Evolutionary conservation across 2,113 vertebrate species (phyloP), one percentile per base, ranked within the genome.

Genomic region (Pedionomus torquatus): DNA sequence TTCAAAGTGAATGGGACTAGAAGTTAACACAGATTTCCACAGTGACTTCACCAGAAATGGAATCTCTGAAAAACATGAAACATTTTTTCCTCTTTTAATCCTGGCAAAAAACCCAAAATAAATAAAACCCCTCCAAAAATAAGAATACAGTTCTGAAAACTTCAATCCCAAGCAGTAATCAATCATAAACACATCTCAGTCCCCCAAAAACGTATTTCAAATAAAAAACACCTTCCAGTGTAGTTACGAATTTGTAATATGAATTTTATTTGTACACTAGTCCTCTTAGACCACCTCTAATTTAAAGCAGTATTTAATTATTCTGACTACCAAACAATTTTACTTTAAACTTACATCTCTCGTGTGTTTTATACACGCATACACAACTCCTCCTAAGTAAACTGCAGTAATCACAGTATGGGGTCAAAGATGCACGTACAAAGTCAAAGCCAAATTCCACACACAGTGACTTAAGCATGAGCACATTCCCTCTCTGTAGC

Each of bases 41-140:
- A 68, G 71, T 57, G 72, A 93, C 88, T 78, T 81, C 80, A 80
- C 41, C 26, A 13, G 55, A 52, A 41, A 44, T 3, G 0, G 35
- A 37, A 68, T 37, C 30, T 43, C 51, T 35, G 60, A 37, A 89
- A 93, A 93, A 94, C 31, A 33, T 46, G 48, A 90, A 81, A 93
- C 83, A 75, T 4, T 87, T 92, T 92, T 91, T 75, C 77, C 75
- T 90, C 87, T 87, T 93, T 57, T 83, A 89, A 71, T 33, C 72
- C 79, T 92, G 76, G 71, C 76, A 90, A 81, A 88, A 82, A 87
- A 6, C 2, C 46, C 35, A 44, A 91, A 94, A n/a, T 49, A 89
- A 90, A 89, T 31, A 37, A 41, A 58, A 9, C 14, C 28, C 13
- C 44, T 31, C 18, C 31, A 71, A 89, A 89, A 93, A 70, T 5